A percentile compares a stretch with the other conserved stretches of the same genome.
phyloP scores from a whole-genome alignment of 2,888 invertebrate genomes.

The Noctua pronuba region DNA sequence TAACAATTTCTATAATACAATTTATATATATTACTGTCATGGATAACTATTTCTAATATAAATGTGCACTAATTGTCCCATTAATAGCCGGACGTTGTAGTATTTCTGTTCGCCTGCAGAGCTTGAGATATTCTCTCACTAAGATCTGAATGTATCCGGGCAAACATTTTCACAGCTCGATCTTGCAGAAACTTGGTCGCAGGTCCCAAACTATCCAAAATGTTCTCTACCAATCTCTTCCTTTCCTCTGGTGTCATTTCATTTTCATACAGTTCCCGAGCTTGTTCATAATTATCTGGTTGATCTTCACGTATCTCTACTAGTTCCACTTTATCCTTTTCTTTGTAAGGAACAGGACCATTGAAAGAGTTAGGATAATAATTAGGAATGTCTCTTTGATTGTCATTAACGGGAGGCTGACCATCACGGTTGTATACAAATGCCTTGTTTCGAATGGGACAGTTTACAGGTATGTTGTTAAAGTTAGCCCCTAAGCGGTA shows the following conservation, averaged over 20 bases:
- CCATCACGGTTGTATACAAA: conserved; percentile 95
- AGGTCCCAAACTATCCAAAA: too few species aligned
- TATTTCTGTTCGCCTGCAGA: conserved; percentile 73
- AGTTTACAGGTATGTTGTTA: conserved; percentile 97
- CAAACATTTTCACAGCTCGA: conserved; percentile 94
- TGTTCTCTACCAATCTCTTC: too few species aligned
- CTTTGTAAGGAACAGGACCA: conserved; percentile 92
- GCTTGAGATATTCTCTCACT: conserved; percentile 88
- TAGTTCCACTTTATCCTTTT: too few species aligned
- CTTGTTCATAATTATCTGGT: too few species aligned
- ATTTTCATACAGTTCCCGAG: conserved; percentile 93
- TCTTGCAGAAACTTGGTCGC: conserved; percentile 70
- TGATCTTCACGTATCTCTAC: too few species aligned
- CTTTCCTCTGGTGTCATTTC: too few species aligned
- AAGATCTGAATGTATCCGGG: conserved; percentile 94
- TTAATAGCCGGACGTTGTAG: conserved; percentile 1
- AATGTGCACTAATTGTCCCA: too few species aligned
- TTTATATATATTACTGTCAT: not conserved
- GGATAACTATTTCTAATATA: not conserved
- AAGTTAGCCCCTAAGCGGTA: conserved; percentile 97
- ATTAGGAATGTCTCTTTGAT: conserved; percentile 96
- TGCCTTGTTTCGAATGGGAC: conserved; percentile 93
- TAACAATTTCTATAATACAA: too few species aligned
- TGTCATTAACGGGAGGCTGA: conserved; percentile 92
- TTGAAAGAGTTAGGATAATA: conserved; percentile 98